A percentile compares a stretch with the other conserved stretches of the same genome.
Evolutionary conservation across 2,888 invertebrate species (phyloP).

Genomic region (Lasioglossum oenotherae): DNA sequence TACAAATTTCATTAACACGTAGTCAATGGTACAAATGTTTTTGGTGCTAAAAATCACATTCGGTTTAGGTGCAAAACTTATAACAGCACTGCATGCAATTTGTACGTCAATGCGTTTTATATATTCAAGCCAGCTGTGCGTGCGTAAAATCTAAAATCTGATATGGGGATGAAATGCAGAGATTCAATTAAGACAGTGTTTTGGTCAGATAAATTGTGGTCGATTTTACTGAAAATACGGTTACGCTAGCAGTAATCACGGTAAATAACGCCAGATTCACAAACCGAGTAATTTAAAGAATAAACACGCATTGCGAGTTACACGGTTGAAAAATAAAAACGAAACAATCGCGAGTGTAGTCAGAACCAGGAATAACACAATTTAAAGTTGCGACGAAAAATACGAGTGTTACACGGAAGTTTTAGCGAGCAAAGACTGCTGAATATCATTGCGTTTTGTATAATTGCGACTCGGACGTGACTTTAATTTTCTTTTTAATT

Average conservation of each 20-base stretch:
- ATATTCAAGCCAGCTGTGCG: background rate
- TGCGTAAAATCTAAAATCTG: background rate
- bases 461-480: slow-evolving; percentile 22
- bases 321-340: background rate
- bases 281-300: background rate
- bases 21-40: too few species aligned
- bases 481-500: slow-evolving; percentile 21
- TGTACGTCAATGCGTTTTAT: background rate
- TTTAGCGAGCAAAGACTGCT: slow-evolving; percentile 4
- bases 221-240: slow-evolving; percentile 5
- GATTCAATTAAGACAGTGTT: background rate
- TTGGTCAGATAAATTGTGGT: background rate
- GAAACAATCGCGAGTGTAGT: slow-evolving; percentile 6
- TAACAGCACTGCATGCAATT: background rate
- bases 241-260: background rate
- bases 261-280: background rate
- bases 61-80: background rate
- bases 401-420: slow-evolving; percentile 8
- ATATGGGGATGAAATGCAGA: background rate
- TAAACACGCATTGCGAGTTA: slow-evolving; percentile 17
- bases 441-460: slow-evolving; percentile 4
- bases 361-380: slow-evolving; percentile 12
- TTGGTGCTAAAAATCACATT: background rate
- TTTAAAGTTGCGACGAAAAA: slow-evolving; percentile 31
- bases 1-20: too few species aligned